Evolutionary conservation across 2,797 vertebrate genomes (phyloP).

Genomic region (Urosaurus nigricauda): DNA sequence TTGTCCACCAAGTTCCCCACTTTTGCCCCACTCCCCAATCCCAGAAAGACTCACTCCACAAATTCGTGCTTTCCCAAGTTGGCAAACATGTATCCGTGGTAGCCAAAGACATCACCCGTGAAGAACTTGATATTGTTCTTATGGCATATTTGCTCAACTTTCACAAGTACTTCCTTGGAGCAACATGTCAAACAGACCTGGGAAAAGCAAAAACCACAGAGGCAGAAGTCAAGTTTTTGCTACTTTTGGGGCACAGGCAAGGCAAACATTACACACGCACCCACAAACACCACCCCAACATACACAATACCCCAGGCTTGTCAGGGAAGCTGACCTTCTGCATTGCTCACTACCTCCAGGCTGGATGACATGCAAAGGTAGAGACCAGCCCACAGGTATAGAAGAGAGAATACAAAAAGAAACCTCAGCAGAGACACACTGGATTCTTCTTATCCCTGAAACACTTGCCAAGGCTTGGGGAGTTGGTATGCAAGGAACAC

Average conservation of each 20-base stretch:
- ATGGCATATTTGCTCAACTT: slow-evolving; percentile 89
- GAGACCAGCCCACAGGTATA: too few relatives aligned
- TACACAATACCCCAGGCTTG: neutral
- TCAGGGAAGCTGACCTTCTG: neutral
- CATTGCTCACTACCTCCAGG: neutral
- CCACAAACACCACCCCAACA: neutral
- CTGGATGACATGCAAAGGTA: neutral
- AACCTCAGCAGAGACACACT: neutral
- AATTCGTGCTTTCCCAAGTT: slow-evolving; percentile 93
- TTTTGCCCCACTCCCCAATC: neutral
- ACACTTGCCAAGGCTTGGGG: rapidly evolving
- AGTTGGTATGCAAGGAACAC: too few relatives aligned
- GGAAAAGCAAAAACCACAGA: slow-evolving; percentile 10
- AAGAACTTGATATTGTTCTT: slow-evolving; percentile 89
- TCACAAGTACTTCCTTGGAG: slow-evolving; percentile 87
- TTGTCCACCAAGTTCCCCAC: too few relatives aligned
- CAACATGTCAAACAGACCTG: slow-evolving; percentile 94
- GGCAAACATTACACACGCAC: neutral
- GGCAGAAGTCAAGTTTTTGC: neutral
- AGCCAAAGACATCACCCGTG: slow-evolving; percentile 91
- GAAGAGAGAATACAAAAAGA: neutral
- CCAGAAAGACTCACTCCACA: slow-evolving; percentile 87
- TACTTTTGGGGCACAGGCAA: neutral
- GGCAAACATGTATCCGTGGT: slow-evolving; percentile 94
- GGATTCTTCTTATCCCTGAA: too few relatives aligned